Percentiles rank a stretch among this genome's conserved stretches.
Conservation (phyloP, 1,140 invertebrate genomes). For the Zophobas atratus region DNA sequence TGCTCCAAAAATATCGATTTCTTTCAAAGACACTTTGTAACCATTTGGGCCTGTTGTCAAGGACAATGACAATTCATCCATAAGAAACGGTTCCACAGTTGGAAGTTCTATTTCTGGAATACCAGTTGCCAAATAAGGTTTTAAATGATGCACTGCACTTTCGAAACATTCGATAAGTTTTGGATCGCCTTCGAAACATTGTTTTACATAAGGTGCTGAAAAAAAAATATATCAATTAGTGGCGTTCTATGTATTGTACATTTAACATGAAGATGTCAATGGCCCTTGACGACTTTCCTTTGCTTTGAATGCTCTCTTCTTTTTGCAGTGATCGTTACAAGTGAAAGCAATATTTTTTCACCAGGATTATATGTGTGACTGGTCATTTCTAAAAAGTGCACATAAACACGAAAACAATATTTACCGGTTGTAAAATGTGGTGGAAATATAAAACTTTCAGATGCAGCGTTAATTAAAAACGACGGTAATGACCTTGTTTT, state of each 20-base stretch:
- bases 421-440: not conserved
- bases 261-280: slow-evolving; percentile 32
- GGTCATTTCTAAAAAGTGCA: not conserved
- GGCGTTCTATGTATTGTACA: not conserved
- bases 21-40: slow-evolving; percentile 78
- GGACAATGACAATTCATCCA: slow-evolving; percentile 79
- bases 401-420: not conserved
- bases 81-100: slow-evolving; percentile 79
- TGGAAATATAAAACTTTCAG: no score
- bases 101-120: slow-evolving; percentile 81
- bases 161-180: slow-evolving; percentile 76
- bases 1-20: slow-evolving; percentile 79
- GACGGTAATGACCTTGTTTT: slow-evolving; percentile 1
- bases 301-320: slow-evolving; percentile 38
- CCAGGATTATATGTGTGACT: slow-evolving; percentile 14
- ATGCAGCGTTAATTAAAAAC: no score
- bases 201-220: slow-evolving; percentile 80
- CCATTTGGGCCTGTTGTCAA: slow-evolving; percentile 80
- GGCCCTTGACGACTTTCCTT: slow-evolving; percentile 37
- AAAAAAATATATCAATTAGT: slow-evolving; percentile 53
- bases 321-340: slow-evolving; percentile 31
- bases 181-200: slow-evolving; percentile 77
- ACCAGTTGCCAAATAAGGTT: slow-evolving; percentile 76
- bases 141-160: slow-evolving; percentile 75
- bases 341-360: slow-evolving; percentile 40